phyloP scores from a whole-genome alignment of 2,113 vertebrate genomes.

The Neolamprologus tretocephalus region DNA sequence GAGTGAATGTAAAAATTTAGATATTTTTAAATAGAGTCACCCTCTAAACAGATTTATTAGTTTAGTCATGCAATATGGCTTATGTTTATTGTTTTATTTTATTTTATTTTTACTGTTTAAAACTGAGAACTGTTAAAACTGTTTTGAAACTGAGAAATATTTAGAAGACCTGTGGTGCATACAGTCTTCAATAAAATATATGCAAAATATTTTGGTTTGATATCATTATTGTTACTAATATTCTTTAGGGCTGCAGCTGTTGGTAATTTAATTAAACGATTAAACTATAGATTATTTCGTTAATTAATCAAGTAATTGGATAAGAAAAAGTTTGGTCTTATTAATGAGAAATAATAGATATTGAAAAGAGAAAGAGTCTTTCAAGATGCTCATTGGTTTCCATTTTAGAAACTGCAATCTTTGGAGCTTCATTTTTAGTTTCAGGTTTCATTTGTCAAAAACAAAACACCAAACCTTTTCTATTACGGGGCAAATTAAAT shows the following conservation, averaged over 20 bases:
- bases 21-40: not conserved
- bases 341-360: not conserved
- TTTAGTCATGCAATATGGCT: not conserved
- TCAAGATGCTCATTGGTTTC: not conserved
- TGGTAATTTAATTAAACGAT: fast-evolving
- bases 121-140: too few species aligned
- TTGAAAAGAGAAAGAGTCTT: not conserved
- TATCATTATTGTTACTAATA: not conserved
- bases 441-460: not conserved
- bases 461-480: not conserved
- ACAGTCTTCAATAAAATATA: not conserved
- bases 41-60: not conserved
- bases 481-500: not conserved
- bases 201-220: not conserved
- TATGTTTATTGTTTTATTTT: not conserved
- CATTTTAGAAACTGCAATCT: not conserved
- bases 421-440: not conserved
- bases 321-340: not conserved
- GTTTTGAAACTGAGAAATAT: too few species aligned
- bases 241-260: not conserved
- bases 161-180: not conserved
- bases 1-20: not conserved
- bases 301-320: not conserved
- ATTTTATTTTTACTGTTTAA: not conserved
- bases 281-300: not conserved